Percentiles rank a stretch among this genome's conserved stretches.
Conservation (phyloP, 2,888 invertebrate genomes). For the Melieria omissa region DNA sequence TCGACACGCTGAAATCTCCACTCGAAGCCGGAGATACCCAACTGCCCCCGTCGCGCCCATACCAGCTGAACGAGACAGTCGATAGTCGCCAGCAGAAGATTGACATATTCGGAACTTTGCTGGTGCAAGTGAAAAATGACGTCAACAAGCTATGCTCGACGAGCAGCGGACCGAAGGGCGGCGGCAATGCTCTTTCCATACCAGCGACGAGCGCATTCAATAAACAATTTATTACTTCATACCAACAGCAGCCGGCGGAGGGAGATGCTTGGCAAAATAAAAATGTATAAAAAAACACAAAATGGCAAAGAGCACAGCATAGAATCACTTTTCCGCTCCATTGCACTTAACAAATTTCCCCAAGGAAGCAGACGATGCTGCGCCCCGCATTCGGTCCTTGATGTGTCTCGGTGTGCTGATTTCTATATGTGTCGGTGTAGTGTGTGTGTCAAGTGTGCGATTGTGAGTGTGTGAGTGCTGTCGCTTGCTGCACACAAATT, state of each 20-base stretch:
- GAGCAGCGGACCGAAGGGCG: too few species aligned
- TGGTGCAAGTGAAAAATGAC: too few species aligned
- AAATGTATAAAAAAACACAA: background rate
- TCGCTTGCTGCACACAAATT: conserved; percentile 4
- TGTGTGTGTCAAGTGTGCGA: too few species aligned
- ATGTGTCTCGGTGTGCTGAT: background rate
- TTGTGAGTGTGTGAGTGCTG: too few species aligned
- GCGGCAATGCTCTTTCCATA: too few species aligned
- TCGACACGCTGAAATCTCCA: too few species aligned
- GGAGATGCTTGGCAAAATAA: background rate
- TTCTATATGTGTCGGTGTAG: background rate
- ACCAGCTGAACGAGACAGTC: too few species aligned
- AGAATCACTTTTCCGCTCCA: conserved; percentile 39
- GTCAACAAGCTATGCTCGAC: too few species aligned
- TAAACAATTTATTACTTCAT: conserved; percentile 26
- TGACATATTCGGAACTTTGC: too few species aligned
- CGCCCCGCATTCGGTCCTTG: background rate
- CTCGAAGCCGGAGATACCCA: too few species aligned
- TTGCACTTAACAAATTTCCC: conserved; percentile 42
- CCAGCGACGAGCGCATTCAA: conserved; percentile 1
- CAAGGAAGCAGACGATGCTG: conserved; percentile 21
- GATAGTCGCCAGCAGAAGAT: too few species aligned
- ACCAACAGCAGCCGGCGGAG: background rate
- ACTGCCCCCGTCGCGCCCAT: too few species aligned
- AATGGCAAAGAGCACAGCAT: background rate